These are phyloP conservation scores for Echinometra lucunter DNA, from an alignment of 53 echinoderm and acorn worm genomes.

Conservation along the genomic window DNA sequence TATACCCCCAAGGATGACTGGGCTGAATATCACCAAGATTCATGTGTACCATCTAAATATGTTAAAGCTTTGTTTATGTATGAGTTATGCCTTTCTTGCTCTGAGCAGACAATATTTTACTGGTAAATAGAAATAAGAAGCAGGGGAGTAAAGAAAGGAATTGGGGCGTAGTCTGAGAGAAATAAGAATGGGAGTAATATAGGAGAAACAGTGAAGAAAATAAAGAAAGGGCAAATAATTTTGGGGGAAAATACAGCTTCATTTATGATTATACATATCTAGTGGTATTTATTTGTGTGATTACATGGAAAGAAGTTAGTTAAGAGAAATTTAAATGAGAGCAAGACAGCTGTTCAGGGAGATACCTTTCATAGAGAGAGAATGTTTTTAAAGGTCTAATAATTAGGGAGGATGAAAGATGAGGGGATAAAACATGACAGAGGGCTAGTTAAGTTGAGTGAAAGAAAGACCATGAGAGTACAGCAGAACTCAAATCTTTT, in stretches of 20 bases:
- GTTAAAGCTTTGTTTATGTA: neutral
- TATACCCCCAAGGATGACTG: conserved; percentile 23
- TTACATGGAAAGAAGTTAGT: neutral
- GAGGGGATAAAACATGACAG: neutral
- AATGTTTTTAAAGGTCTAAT: neutral
- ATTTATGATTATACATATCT: too few species aligned
- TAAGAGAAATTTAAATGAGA: neutral
- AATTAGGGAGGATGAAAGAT: neutral
- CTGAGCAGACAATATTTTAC: neutral
- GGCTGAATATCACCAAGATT: neutral
- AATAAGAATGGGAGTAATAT: too few species aligned
- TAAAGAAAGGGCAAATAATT: too few species aligned
- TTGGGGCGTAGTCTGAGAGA: neutral
- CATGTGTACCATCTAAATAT: neutral
- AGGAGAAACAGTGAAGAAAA: too few species aligned
- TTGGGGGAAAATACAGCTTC: too few species aligned
- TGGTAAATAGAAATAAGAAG: neutral
- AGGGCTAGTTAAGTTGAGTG: neutral
- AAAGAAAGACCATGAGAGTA: neutral
- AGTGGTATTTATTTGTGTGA: too few species aligned
- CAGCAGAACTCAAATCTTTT: too few species aligned
- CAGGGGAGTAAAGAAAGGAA: neutral
- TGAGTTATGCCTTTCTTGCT: neutral
- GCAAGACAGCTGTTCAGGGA: neutral
- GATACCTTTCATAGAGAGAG: neutral